These are phyloP conservation scores for Tyria jacobaeae DNA, from an alignment of 2,888 invertebrate species.

Conservation along the genomic window DNA sequence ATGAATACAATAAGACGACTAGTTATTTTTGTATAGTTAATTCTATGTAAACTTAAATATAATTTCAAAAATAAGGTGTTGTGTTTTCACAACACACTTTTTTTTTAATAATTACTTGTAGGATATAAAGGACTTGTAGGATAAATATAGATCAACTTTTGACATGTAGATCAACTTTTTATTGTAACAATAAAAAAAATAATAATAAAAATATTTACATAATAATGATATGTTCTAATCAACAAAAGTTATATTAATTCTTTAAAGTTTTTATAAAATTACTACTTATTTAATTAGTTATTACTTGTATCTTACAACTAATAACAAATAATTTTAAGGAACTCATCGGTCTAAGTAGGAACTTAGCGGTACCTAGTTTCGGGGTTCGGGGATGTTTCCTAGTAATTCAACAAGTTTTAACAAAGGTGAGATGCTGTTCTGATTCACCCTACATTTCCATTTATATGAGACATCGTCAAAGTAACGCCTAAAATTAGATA, in stretches of 20 bases:
- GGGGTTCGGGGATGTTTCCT: conserved; percentile 41
- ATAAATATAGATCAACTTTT: too few species aligned
- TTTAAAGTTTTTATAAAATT: too few species aligned
- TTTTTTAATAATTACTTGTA: too few species aligned
- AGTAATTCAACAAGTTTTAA: conserved; percentile 63
- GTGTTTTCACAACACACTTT: neutral
- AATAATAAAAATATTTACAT: too few species aligned
- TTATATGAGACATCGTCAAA: conserved; percentile 51
- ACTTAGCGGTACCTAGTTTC: conserved; percentile 35
- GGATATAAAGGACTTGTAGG: too few species aligned
- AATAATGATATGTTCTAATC: too few species aligned
- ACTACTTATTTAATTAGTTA: too few species aligned
- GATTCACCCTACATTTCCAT: conserved; percentile 54
- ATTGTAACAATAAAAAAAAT: too few species aligned
- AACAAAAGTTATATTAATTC: too few species aligned
- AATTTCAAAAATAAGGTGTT: neutral
- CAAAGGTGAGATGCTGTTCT: conserved; percentile 51
- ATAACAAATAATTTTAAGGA: neutral
- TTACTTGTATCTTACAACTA: too few species aligned
- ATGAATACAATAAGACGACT: neutral
- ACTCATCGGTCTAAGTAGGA: conserved; percentile 1
- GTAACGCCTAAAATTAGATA: conserved; percentile 42
- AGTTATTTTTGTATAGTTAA: neutral
- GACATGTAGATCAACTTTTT: too few species aligned
- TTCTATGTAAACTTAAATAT: neutral